Evolutionary conservation across 2,797 vertebrate species (phyloP), one percentile per base, ranked within the genome.

Genomic region (Gymnothorax reevesii): DNA sequence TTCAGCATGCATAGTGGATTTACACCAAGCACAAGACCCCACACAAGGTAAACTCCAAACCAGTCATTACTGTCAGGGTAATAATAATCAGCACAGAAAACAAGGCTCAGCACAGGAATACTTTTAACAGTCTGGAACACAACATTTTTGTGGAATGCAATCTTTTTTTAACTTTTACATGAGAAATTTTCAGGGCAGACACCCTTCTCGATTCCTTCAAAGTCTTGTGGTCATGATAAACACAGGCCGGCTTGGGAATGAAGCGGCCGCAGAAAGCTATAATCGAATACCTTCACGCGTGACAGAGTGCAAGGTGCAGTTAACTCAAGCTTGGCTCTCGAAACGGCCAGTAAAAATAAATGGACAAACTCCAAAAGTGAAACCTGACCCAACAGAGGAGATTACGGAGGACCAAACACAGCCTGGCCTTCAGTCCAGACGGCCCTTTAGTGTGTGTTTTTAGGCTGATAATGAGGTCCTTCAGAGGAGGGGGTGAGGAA

Each of bases 161-260:
- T 85, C 88, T 64, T 60, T 62, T 62, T 10, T 60, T 62, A 22
- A 22, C 2, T 9, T 42, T 89, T 90, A 92, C 93, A 91, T 83
- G 90, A 89, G 90, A 88, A 91, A 90, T 89, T 85, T 90, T 92
- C 89, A 87, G 89, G 91, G 89, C 84, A 84, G 86, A 89, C 91
- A 91, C 90, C 92, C 71, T 94, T 91, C 90, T 92, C 91, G 89
- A 92, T 87, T 90, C 90, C 92, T 90, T 93, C 90, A 94, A 94
- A 92, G 87, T 71, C 77, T 22, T 79, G 82, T 42, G 88, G 87
- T 13, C 82, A 87, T 69, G 91, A 91, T 94, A 94, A 94, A 93
- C 94, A 93, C 87, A 94, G 92, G 89, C 88, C 82, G 25, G 33
- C 33, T 42, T 42, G 57, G 86, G n/a, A 3, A 88, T 82, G 87